These are phyloP conservation scores for Cepaea hortensis DNA, from an alignment of 2,888 invertebrate genomes.

Conservation along the genomic window DNA sequence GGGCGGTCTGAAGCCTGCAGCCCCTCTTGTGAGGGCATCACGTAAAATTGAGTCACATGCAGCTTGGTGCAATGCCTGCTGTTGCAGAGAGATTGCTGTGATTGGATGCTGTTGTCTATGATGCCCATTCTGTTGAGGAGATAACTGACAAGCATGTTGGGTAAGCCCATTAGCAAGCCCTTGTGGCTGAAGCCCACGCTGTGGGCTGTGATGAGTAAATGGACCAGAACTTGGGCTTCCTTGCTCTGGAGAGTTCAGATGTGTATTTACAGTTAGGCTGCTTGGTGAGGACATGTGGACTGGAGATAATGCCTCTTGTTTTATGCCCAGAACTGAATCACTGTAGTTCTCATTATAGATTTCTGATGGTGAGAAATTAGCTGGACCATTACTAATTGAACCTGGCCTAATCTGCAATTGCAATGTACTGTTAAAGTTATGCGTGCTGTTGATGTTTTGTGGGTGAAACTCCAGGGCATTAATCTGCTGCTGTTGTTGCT, in stretches of 20 bases:
- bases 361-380: slow-evolving; percentile 37
- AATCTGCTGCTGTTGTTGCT: slow-evolving; percentile 45
- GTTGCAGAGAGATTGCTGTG: slow-evolving; percentile 51
- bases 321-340: slow-evolving; percentile 28
- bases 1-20: slow-evolving; percentile 44
- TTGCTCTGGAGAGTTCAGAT: slow-evolving; percentile 61
- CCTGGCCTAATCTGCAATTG: slow-evolving; percentile 32
- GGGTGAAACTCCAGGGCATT: slow-evolving; percentile 24
- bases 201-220: slow-evolving; percentile 59
- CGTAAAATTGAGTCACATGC: slow-evolving; percentile 67
- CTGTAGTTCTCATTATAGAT: slow-evolving; percentile 33
- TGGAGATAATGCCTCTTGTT: slow-evolving; percentile 35
- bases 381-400: slow-evolving; percentile 32
- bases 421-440: slow-evolving; percentile 17
- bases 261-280: slow-evolving; percentile 45
- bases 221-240: slow-evolving; percentile 57
- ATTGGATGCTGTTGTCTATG: slow-evolving; percentile 50
- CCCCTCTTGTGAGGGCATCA: slow-evolving; percentile 63
- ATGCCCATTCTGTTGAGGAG: slow-evolving; percentile 56
- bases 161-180: slow-evolving; percentile 51
- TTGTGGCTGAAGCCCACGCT: slow-evolving; percentile 54
- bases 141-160: slow-evolving; percentile 58
- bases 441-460: slow-evolving; percentile 28
- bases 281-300: slow-evolving; percentile 37
- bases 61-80: slow-evolving; percentile 62